A percentile compares a stretch with the other conserved stretches of the same genome.
These are phyloP conservation scores for Odontomachus brunneus DNA, from an alignment of 1,140 invertebrate genomes.

Conservation along the genomic window DNA sequence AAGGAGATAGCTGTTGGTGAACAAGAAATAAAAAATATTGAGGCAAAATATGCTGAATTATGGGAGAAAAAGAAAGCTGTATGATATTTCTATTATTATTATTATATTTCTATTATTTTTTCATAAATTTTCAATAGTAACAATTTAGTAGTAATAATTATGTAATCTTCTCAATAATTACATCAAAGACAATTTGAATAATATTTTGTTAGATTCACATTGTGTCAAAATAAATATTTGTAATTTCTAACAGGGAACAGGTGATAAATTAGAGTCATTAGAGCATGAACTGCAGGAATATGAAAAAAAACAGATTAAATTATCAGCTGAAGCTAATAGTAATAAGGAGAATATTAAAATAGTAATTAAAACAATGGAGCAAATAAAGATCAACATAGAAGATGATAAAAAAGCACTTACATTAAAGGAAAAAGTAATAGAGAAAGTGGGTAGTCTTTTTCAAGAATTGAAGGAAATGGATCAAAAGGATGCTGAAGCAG, in stretches of 20 bases:
- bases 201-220: background rate
- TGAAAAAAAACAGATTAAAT: constrained; percentile 90
- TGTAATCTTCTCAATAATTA: background rate
- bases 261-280: constrained; percentile 86
- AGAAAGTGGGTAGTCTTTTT: constrained; percentile 88
- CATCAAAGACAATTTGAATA: background rate
- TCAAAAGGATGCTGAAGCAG: constrained; percentile 88
- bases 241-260: constrained; percentile 63
- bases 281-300: constrained; percentile 89
- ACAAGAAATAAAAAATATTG: constrained; percentile 86
- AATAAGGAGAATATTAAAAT: constrained; percentile 89
- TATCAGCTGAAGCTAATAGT: constrained; percentile 89
- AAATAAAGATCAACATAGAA: constrained; percentile 89
- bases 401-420: constrained; percentile 90
- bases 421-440: constrained; percentile 89
- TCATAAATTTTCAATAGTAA: background rate
- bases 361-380: constrained; percentile 89
- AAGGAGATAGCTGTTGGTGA: constrained; percentile 86
- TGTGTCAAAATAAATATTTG: constrained; percentile 30
- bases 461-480: constrained; percentile 90
- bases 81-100: too few relatives aligned
- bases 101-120: background rate
- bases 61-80: constrained; percentile 87
- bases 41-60: constrained; percentile 85
- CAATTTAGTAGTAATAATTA: background rate